Conservation (phyloP, 1,140 invertebrate species). For the Drosophila pseudoobscura region DNA sequence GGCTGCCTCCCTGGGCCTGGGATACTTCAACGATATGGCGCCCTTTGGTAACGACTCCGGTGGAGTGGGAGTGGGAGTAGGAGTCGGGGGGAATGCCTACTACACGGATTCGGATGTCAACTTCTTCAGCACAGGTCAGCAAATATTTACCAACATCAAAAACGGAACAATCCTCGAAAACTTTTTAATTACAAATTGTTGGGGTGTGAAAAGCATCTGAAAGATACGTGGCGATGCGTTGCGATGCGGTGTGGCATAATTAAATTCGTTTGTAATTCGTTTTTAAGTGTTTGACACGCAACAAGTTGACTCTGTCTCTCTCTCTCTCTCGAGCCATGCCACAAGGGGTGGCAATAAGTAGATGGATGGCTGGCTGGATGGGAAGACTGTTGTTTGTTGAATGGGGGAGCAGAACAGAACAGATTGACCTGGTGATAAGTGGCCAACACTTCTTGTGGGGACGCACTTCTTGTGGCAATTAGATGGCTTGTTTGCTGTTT, state of each 20-base stretch:
- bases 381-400: neutral
- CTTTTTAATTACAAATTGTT: constrained; percentile 69
- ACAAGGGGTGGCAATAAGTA: constrained; percentile 6
- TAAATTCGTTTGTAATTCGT: constrained; percentile 73
- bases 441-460: constrained; percentile 14
- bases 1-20: constrained; percentile 72
- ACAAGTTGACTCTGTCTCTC: constrained; percentile 45
- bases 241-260: constrained; percentile 49
- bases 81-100: constrained; percentile 60
- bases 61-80: too few relatives aligned
- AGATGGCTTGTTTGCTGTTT: constrained; percentile 41
- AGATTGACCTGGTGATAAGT: constrained; percentile 57
- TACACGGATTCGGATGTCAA: constrained; percentile 81
- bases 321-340: neutral
- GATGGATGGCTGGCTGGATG: neutral
- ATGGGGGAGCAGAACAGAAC: neutral
- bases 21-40: constrained; percentile 77
- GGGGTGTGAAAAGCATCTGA: constrained; percentile 61
- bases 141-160: constrained; percentile 79
- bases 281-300: constrained; percentile 73
- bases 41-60: constrained; percentile 59
- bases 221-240: constrained; percentile 34
- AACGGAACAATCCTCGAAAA: constrained; percentile 14
- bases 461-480: constrained; percentile 28
- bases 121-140: constrained; percentile 74